Percentiles rank a stretch among this genome's conserved stretches.
These are phyloP conservation scores for Hemiscyllium ocellatum DNA, from an alignment of 2,113 vertebrate species.

Conservation along the genomic window DNA sequence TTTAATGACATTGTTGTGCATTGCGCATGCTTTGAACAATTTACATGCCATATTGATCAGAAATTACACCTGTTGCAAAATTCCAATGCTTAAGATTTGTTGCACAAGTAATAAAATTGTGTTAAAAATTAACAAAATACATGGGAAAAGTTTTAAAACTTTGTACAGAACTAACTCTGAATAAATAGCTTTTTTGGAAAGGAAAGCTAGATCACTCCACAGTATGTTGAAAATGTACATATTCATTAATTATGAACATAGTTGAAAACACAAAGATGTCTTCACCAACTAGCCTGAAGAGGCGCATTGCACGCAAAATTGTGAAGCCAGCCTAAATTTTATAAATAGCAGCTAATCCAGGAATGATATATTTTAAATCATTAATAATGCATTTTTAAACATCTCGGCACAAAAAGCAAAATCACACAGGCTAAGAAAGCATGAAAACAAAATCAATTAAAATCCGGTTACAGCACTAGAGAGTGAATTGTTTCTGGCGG, in stretches of 20 bases:
- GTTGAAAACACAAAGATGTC: not conserved
- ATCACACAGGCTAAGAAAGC: slow-evolving; percentile 70
- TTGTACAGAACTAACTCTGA: not conserved
- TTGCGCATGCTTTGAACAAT: not conserved
- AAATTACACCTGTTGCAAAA: not conserved
- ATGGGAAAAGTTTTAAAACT: not conserved
- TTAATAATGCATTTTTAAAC: slow-evolving; percentile 75
- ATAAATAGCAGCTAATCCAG: not conserved
- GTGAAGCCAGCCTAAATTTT: not conserved
- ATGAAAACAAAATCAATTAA: slow-evolving; percentile 86
- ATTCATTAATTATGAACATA: slow-evolving; percentile 7
- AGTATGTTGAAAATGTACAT: not conserved
- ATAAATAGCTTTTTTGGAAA: slow-evolving; percentile 3
- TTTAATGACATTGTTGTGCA: not conserved
- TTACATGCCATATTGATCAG: not conserved
- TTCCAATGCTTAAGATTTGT: not conserved
- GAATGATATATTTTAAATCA: not conserved
- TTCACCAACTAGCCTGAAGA: not conserved
- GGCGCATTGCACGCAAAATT: not conserved
- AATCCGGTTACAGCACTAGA: slow-evolving; percentile 78
- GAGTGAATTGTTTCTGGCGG: slow-evolving; percentile 85
- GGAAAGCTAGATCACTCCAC: not conserved
- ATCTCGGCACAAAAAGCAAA: slow-evolving; percentile 80
- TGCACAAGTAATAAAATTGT: not conserved
- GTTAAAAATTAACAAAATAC: not conserved